These are phyloP conservation scores for Nemotelus pantherinus DNA, from an alignment of 2,888 invertebrate genomes.

Conservation along the genomic window DNA sequence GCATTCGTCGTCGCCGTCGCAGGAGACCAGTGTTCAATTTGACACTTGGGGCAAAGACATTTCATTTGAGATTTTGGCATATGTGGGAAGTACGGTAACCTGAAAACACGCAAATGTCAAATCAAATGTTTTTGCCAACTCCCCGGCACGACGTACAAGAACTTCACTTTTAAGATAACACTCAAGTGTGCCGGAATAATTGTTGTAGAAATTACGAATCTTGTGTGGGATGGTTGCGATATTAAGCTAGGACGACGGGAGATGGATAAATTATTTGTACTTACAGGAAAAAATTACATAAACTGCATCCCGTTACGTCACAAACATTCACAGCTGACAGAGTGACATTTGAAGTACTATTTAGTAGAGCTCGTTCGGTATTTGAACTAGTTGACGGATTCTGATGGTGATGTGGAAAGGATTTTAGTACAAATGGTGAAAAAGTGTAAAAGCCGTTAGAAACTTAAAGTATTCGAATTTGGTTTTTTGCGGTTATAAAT, in stretches of 20 bases:
- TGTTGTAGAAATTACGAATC: too few species aligned
- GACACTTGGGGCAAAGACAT: constrained; percentile 14
- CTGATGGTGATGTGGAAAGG: too few species aligned
- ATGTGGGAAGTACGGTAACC: constrained; percentile 11
- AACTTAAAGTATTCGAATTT: too few species aligned
- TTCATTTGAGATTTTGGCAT: not conserved
- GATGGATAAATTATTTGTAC: not conserved
- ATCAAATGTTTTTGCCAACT: constrained; percentile 11
- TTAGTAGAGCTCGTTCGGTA: too few species aligned
- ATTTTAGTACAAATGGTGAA: too few species aligned
- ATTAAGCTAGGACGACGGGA: not conserved
- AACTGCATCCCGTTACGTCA: constrained; percentile 38
- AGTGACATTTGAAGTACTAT: not conserved
- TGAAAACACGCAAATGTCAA: constrained; percentile 16
- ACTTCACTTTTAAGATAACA: not conserved
- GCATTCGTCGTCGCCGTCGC: constrained; percentile 20
- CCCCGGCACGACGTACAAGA: not conserved
- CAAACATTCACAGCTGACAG: constrained; percentile 11
- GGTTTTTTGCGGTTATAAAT: too few species aligned
- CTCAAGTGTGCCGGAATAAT: not conserved
- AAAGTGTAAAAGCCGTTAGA: too few species aligned
- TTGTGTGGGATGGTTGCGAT: too few species aligned
- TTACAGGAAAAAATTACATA: constrained; percentile 37
- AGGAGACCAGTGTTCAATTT: constrained; percentile 21
- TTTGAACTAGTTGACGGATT: too few species aligned